Conservation (phyloP, 2,888 invertebrate genomes). For the Diaphora mendica region DNA sequence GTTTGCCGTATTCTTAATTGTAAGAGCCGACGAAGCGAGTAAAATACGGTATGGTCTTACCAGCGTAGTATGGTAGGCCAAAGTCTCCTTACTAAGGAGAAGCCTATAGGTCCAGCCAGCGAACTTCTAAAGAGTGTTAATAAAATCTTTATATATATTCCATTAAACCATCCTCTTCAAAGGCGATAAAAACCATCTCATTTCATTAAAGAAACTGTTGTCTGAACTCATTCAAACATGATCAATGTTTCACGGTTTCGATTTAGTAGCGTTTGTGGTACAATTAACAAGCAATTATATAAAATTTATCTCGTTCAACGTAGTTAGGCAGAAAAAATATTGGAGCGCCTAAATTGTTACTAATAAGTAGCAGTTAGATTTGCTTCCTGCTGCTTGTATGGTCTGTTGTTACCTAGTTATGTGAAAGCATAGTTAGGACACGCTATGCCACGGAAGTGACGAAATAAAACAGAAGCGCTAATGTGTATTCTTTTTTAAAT, state of each 20-base stretch:
- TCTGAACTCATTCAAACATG: slow-evolving; percentile 1
- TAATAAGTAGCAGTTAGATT: slow-evolving; percentile 30
- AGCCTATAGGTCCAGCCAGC: too few species aligned
- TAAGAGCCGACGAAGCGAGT: too few species aligned
- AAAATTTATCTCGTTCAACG: slow-evolving; percentile 11
- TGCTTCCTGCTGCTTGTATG: slow-evolving; percentile 26
- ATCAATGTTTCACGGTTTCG: not conserved
- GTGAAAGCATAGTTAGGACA: slow-evolving; percentile 24
- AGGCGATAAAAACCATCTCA: not conserved
- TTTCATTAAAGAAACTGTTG: not conserved
- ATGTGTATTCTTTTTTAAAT: too few species aligned
- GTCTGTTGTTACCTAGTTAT: slow-evolving; percentile 24
- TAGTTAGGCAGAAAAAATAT: slow-evolving; percentile 28
- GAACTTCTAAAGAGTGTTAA: too few species aligned
- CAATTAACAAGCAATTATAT: slow-evolving; percentile 40
- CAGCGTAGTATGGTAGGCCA: too few species aligned
- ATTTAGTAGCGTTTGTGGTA: slow-evolving; percentile 1
- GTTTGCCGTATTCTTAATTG: too few species aligned
- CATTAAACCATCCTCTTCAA: not conserved
- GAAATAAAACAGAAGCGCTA: not conserved
- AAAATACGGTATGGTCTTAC: too few species aligned
- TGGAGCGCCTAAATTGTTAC: slow-evolving; percentile 29
- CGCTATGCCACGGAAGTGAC: slow-evolving; percentile 9
- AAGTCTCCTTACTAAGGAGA: too few species aligned
- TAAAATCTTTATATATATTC: too few species aligned